A percentile compares a stretch with the other conserved stretches of the same genome.
phyloP scores from a whole-genome alignment of 2,113 vertebrate species.

The Carassius auratus region DNA sequence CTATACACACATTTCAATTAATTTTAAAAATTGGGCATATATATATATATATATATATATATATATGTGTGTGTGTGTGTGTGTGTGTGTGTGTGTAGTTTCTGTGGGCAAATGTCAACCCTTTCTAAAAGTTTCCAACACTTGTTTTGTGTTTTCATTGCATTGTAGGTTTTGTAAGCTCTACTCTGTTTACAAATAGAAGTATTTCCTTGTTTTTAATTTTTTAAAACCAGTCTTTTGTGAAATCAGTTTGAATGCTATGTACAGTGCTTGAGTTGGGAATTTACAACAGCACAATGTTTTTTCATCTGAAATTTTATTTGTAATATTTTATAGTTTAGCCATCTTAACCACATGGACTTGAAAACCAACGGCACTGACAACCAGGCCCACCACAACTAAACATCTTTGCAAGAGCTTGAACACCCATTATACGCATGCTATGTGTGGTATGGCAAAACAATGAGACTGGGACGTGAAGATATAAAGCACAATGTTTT shows the following conservation, averaged over 20 bases:
- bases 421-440: slow-evolving; percentile 8
- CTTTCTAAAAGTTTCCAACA: too few species aligned
- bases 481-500: slow-evolving; percentile 45
- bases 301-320: slow-evolving; percentile 65
- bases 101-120: not conserved
- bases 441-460: not conserved
- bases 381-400: slow-evolving; percentile 25
- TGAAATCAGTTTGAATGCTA: not conserved
- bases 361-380: slow-evolving; percentile 35
- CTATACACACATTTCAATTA: not conserved
- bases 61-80: too few species aligned
- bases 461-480: slow-evolving; percentile 6
- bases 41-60: too few species aligned
- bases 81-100: not conserved
- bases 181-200: not conserved
- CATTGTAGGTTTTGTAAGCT: not conserved
- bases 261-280: not conserved
- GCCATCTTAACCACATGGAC: slow-evolving; percentile 54
- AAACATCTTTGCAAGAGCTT: slow-evolving; percentile 14
- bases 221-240: not conserved
- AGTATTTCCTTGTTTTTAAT: not conserved
- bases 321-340: slow-evolving; percentile 70
- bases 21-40: too few species aligned
- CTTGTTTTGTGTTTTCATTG: not conserved
- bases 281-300: not conserved